Percentiles rank a stretch among this genome's conserved stretches.
These are phyloP conservation scores for Ranitomeya imitator DNA, from an alignment of 2,113 vertebrate genomes.

Conservation along the genomic window DNA sequence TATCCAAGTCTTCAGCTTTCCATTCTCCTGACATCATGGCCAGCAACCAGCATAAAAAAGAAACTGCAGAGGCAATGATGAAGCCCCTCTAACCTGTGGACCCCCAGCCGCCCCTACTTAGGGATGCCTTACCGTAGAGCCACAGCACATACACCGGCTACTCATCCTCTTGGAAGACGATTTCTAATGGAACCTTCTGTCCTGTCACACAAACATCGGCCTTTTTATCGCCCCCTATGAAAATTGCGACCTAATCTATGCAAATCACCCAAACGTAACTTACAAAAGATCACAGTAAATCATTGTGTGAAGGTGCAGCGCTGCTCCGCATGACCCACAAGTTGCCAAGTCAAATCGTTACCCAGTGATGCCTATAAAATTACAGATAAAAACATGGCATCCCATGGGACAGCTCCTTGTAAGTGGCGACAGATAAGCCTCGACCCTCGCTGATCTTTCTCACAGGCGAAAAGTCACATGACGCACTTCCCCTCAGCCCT, in stretches of 20 bases:
- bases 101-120: background rate
- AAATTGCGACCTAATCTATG: background rate
- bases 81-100: too few species aligned
- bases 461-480: background rate
- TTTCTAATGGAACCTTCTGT: background rate
- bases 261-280: slow-evolving; percentile 14
- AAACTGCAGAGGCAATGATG: background rate
- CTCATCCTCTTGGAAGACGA: background rate
- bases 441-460: background rate
- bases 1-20: background rate
- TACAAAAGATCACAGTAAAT: background rate
- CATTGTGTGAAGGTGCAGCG: background rate
- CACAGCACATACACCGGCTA: background rate
- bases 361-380: background rate
- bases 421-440: background rate
- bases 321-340: background rate
- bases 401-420: background rate
- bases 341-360: background rate
- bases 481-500: background rate
- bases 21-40: background rate
- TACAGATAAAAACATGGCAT: background rate
- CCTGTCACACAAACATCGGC: background rate
- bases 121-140: background rate
- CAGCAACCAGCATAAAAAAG: background rate
- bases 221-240: background rate